Evolutionary conservation across 2,113 vertebrate genomes (phyloP).

Genomic region (Pedionomus torquatus): DNA sequence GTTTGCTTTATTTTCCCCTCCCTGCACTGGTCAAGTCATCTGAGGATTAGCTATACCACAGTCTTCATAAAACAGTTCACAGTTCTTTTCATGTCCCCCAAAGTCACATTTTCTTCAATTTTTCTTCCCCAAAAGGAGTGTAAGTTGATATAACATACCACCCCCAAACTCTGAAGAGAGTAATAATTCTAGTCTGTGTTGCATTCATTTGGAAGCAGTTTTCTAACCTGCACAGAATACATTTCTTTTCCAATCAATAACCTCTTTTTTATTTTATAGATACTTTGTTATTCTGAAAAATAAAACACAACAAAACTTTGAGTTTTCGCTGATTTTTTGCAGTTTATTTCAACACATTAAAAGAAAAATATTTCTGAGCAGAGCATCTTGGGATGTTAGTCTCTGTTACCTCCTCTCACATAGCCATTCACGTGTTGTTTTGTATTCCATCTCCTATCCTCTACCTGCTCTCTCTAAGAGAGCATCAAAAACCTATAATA

Average conservation of each 20-base stretch:
- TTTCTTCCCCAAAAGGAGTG: not conserved
- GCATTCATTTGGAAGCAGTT: not conserved
- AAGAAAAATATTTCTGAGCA: conserved; percentile 12
- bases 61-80: not conserved
- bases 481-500: not conserved
- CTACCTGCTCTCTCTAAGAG: not conserved
- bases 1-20: not conserved
- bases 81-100: not conserved
- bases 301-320: not conserved
- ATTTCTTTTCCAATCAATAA: not conserved
- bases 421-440: not conserved
- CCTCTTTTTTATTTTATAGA: not conserved
- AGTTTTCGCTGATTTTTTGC: not conserved
- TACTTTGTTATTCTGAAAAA: not conserved
- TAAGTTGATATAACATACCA: not conserved
- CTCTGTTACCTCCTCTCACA: not conserved
- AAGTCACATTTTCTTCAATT: not conserved
- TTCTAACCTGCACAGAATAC: not conserved
- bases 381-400: not conserved
- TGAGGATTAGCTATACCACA: not conserved
- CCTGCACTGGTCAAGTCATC: not conserved
- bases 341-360: conserved; percentile 8
- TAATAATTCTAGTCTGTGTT: not conserved
- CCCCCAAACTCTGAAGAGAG: not conserved
- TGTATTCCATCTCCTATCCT: not conserved